Conservation (phyloP, 2,113 vertebrate genomes). For the Bos indicus region DNA sequence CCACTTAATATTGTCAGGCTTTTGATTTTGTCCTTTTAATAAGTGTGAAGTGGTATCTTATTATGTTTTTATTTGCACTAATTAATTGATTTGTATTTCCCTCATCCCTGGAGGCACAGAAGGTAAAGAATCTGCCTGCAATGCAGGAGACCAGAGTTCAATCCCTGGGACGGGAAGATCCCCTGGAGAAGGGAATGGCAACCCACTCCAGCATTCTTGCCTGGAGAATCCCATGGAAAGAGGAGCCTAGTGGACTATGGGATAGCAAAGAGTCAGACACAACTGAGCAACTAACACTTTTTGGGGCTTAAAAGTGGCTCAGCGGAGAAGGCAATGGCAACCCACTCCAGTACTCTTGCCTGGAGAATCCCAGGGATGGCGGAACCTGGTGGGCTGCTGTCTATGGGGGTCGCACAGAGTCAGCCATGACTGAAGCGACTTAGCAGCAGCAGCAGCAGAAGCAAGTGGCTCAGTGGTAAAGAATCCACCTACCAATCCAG, state of each 20-base stretch:
- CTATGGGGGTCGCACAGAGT: background rate
- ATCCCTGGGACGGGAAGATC: background rate
- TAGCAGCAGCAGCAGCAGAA: too few relatives aligned
- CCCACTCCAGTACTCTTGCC: background rate
- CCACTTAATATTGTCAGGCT: too few relatives aligned
- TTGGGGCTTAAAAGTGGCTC: too few relatives aligned
- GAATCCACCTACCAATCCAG: background rate
- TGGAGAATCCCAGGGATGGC: background rate
- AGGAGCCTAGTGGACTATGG: too few relatives aligned
- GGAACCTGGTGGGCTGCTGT: background rate
- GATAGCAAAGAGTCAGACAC: too few relatives aligned
- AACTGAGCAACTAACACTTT: too few relatives aligned
- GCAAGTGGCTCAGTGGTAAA: background rate
- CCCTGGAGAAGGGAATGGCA: background rate
- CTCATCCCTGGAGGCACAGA: background rate
- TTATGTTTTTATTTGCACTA: background rate
- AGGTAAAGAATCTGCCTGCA: background rate
- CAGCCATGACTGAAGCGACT: accelerated
- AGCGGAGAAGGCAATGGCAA: too few relatives aligned
- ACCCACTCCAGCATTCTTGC: too few relatives aligned
- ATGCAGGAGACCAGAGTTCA: background rate
- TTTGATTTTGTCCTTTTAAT: background rate
- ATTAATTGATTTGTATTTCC: background rate
- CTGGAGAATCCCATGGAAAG: background rate
- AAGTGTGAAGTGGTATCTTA: background rate